Percentiles rank a stretch among this genome's conserved stretches.
Evolutionary conservation across 2,797 vertebrate genomes (phyloP).

Genomic region (Sebastes vulpes): DNA sequence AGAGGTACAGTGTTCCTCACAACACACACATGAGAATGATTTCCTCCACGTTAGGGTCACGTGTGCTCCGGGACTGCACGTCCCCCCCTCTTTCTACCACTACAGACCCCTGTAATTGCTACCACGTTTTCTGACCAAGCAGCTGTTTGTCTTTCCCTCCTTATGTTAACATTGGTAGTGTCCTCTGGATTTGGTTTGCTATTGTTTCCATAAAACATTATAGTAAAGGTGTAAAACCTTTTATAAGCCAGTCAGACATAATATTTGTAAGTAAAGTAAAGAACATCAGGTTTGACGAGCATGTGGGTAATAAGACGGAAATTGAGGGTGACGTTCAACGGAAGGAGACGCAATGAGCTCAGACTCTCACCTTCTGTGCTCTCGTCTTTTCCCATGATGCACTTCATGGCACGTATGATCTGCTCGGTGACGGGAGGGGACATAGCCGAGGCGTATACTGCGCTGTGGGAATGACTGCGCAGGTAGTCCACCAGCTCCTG

Average conservation of each 20-base stretch:
- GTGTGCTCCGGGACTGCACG: slow-evolving; percentile 67
- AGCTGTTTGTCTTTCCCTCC: slow-evolving; percentile 79
- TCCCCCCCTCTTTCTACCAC: slow-evolving; percentile 37
- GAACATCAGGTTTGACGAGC: slow-evolving; percentile 9
- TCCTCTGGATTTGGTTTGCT: slow-evolving; percentile 62
- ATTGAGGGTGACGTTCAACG: slow-evolving; percentile 15
- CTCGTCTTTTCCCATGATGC: slow-evolving; percentile 92
- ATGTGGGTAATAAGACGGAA: background rate
- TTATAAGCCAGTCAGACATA: slow-evolving; percentile 40
- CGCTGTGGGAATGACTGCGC: slow-evolving; percentile 90
- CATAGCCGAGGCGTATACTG: slow-evolving; percentile 91
- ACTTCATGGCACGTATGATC: slow-evolving; percentile 90
- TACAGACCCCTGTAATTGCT: slow-evolving; percentile 78
- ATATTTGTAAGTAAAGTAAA: slow-evolving; percentile 30
- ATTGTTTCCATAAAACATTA: slow-evolving; percentile 64
- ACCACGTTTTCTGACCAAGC: slow-evolving; percentile 76
- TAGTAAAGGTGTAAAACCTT: slow-evolving; percentile 49
- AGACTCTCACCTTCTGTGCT: slow-evolving; percentile 88
- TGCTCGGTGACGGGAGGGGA: slow-evolving; percentile 90
- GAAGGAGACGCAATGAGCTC: background rate
- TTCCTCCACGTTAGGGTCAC: slow-evolving; percentile 74
- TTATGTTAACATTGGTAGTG: slow-evolving; percentile 59
- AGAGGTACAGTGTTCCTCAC: slow-evolving; percentile 67
- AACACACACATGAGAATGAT: slow-evolving; percentile 80
- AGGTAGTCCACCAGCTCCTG: slow-evolving; percentile 94